A percentile compares a stretch with the other conserved stretches of the same genome.
These are phyloP conservation scores for Cephalotes varians DNA, from an alignment of 2,888 invertebrate genomes.

Conservation along the genomic window DNA sequence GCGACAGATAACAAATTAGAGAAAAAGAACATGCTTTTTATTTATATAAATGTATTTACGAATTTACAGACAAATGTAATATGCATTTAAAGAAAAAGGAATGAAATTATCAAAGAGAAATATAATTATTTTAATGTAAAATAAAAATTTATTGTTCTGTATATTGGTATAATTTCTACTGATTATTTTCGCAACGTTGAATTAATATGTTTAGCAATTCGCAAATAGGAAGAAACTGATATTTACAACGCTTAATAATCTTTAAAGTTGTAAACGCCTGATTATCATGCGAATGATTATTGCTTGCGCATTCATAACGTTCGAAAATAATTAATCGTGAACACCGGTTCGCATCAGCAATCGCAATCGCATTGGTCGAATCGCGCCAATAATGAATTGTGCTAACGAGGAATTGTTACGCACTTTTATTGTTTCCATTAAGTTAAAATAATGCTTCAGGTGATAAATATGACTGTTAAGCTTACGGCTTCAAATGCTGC, in stretches of 20 bases:
- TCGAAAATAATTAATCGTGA: constrained; percentile 44
- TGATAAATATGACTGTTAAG: constrained; percentile 36
- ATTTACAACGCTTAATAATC: constrained; percentile 34
- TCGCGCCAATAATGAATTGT: constrained; percentile 19
- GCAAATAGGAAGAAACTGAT: background rate
- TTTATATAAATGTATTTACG: constrained; percentile 7
- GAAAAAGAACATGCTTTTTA: background rate
- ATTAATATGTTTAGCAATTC: background rate
- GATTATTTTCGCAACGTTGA: background rate
- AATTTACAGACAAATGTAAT: constrained; percentile 15
- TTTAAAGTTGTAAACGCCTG: constrained; percentile 29
- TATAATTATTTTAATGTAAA: constrained; percentile 3
- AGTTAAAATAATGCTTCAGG: constrained; percentile 27
- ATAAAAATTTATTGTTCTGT: constrained; percentile 8
- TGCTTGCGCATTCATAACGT: constrained; percentile 19
- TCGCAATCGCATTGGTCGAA: constrained; percentile 26
- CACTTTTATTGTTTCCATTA: constrained; percentile 47
- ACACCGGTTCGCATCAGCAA: background rate
- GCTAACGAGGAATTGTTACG: constrained; percentile 49
- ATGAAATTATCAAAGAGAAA: constrained; percentile 5
- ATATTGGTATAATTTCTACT: background rate
- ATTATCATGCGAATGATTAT: constrained; percentile 35
- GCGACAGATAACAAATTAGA: background rate
- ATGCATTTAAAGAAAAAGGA: background rate
- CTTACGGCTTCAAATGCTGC: background rate